Percentiles rank a stretch among this genome's conserved stretches.
These are phyloP conservation scores for Odontamblyopus rebecca DNA, from an alignment of 2,797 vertebrate species.

Conservation along the genomic window DNA sequence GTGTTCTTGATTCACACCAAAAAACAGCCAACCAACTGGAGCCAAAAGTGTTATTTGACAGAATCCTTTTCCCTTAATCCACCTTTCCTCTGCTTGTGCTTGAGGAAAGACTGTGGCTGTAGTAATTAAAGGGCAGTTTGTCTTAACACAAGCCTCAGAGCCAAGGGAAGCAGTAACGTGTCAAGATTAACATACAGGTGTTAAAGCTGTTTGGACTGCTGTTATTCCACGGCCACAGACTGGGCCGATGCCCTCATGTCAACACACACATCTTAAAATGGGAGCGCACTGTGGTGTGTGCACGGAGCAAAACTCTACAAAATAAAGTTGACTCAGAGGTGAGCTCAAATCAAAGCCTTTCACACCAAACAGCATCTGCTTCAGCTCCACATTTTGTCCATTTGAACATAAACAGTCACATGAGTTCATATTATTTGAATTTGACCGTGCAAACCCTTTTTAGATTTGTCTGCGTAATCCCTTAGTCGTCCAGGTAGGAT, in stretches of 20 bases:
- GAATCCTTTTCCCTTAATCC: conserved; percentile 17
- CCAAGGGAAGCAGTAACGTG: conserved; percentile 67
- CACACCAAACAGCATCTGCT: conserved; percentile 13
- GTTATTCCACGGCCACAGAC: conserved; percentile 46
- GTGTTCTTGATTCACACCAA: not conserved
- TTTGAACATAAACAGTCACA: not conserved
- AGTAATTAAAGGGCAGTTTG: conserved; percentile 65
- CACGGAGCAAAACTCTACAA: conserved; percentile 8
- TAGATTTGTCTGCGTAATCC: too few relatives aligned
- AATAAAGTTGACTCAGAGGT: conserved; percentile 34
- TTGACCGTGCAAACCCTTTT: not conserved
- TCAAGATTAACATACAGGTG: conserved; percentile 66
- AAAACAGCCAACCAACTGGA: not conserved
- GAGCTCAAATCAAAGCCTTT: conserved; percentile 30
- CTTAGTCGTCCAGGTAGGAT: too few relatives aligned
- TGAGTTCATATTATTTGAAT: conserved; percentile 6
- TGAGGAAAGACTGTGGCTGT: conserved; percentile 40
- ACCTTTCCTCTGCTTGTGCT: conserved; percentile 29
- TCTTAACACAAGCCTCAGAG: conserved; percentile 60
- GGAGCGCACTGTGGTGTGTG: conserved; percentile 31
- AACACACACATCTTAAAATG: conserved; percentile 33
- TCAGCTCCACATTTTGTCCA: not conserved
- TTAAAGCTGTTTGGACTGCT: conserved; percentile 38
- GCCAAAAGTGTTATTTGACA: not conserved
- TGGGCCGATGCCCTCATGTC: conserved; percentile 43